These are phyloP conservation scores for Cyrtodaria siliqua DNA, from an alignment of 2,888 invertebrate species.

Conservation along the genomic window DNA sequence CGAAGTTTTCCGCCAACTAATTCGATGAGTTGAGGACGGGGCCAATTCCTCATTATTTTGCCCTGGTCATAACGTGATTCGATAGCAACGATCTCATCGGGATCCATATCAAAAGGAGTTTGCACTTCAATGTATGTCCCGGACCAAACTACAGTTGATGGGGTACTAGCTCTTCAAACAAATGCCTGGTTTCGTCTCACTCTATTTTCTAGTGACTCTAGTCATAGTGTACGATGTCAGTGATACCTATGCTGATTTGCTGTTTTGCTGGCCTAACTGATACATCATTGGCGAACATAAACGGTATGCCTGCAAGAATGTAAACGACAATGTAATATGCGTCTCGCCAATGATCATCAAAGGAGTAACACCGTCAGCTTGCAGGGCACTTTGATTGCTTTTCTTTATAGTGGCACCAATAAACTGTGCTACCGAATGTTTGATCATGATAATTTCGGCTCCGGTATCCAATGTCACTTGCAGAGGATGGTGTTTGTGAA, in stretches of 20 bases:
- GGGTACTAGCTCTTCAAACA: neutral
- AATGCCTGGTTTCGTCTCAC: neutral
- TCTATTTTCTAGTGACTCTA: neutral
- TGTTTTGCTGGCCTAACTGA: neutral
- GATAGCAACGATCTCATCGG: neutral
- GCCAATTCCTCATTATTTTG: neutral
- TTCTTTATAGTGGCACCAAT: too few relatives aligned
- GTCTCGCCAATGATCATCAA: too few relatives aligned
- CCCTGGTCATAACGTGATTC: neutral
- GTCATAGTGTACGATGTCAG: neutral
- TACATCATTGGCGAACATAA: slow-evolving; percentile 14
- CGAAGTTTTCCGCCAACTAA: neutral
- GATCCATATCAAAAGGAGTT: neutral
- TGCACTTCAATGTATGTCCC: neutral
- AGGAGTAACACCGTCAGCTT: too few relatives aligned
- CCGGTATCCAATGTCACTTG: too few relatives aligned
- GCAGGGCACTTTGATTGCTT: too few relatives aligned
- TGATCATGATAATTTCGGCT: too few relatives aligned
- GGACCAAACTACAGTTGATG: neutral
- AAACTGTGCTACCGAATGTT: too few relatives aligned
- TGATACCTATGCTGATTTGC: neutral
- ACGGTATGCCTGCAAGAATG: slow-evolving; percentile 3
- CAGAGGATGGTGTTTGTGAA: too few relatives aligned
- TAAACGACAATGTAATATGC: slow-evolving; percentile 20
- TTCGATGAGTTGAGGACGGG: neutral